Base-by-base conservation (phyloP, 2,797 vertebrate genomes). In the Hozukius guyotensis region DNA sequence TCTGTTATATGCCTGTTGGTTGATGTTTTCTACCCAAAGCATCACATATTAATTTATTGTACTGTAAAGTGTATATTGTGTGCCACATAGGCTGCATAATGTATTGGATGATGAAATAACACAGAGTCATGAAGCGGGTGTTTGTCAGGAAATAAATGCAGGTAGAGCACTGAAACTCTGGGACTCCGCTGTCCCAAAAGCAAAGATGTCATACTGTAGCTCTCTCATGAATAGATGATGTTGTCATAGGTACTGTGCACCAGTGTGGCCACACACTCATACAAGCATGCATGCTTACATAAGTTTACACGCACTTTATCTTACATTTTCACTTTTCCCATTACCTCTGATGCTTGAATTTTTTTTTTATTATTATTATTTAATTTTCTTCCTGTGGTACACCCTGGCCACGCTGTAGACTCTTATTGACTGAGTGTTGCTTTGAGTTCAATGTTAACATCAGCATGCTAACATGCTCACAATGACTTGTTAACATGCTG, bases 211-310 rank as follows among this genome's bases (percentile, higher is more conserved):
- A 71, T 72, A 31, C 53, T 63, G 32, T 46, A 31, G 32, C 64
- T 75, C 65, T 73, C 82, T 65, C n/a, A 31, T 81, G 74, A 73
- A 71, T 72, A 73, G 57, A 78, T 78, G 69, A 77, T 27, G 67
- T 71, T 72, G 74, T 49, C 56, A 68, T 82, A 38, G 73, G 71
- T 55, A 62, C 59, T 13, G 20, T 67, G 56, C 65, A 77, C 36
- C 18, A 65, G 9, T 18, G 11, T 29, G 18, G 49, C 6, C 29
- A 62, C 49, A 60, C 16, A 59, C 18, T 52, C 25, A 53, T 7
- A 46, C 25, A 64, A 22, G 42, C 16, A 46, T 46, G 13, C 4
- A 36, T 32, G 34, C 27, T 24, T 32, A 42, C 2, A 10, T 24
- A 36, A 3, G 49, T 38, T 34, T 24, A 38, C 5, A n/a, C 4